Base-by-base conservation (phyloP, 2,888 invertebrate species). In the Pammene aurita region DNA sequence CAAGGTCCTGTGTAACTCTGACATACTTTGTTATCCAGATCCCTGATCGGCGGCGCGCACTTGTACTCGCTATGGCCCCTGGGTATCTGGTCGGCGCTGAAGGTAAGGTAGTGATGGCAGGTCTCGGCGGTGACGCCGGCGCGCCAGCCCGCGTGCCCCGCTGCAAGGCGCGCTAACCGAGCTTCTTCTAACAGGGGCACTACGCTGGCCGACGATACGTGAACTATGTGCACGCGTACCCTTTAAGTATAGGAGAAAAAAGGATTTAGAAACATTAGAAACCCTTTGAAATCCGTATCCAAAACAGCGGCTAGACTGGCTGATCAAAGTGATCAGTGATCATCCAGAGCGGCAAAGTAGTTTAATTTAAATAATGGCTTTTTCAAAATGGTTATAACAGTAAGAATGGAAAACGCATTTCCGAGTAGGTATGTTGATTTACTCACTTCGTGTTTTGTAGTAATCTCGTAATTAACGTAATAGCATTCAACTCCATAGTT, bases 41-140 rank as follows among this genome's bases (percentile, higher is more conserved):
- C 91, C 34, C 96, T 89, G 70, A 96, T 95, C 0, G 96, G 96
- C 4, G 96, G 96, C 67, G 94, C 94, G 72, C 96, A 96, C 79
- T 96, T 96, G 77, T 93, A 96, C 80, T 96, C 94, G 41, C 95
- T 95, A 34, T 89, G 94, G 5, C 93, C 93, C 44, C 93, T 89
- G 5, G 94, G 94, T 41, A 96, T 93, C 65, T 94, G 89, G 75
- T 95, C 95, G 0, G 96, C 93, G 54, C 90, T 88, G 41, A 96
- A 85, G 0, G 93, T 90, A 35, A 96, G 86, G 81, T 96, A 96
- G 81, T 96, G 96, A 74, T 95, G 95, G 79, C 96, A 96, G 0
- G 96, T 96, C 84, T 96, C 96, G 0, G 94, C 95, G 0, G 95
- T 95, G 69, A 96, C 86, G 0, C 93, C 93, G 0, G 89, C 92